phyloP scores from a whole-genome alignment of 2,888 invertebrate genomes.

The Calameuta pallipes region DNA sequence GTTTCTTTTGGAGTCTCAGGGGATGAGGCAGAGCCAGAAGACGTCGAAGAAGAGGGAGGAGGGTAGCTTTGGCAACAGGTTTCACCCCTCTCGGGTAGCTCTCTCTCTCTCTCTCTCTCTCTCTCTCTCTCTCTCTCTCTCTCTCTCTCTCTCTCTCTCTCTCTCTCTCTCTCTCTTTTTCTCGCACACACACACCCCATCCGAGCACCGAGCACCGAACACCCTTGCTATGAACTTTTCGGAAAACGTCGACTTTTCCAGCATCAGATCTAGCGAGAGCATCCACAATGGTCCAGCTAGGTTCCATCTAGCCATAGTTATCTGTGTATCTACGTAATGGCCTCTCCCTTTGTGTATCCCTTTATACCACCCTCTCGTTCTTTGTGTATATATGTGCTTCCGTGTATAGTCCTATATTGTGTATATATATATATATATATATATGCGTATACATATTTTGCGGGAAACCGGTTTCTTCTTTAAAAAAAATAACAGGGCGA shows the following conservation, averaged over 20 bases:
- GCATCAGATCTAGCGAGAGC: background rate
- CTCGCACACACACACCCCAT: background rate
- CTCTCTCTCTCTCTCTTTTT: slow-evolving; percentile 30
- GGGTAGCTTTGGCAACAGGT: slow-evolving; percentile 59
- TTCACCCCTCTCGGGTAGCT: slow-evolving; percentile 47
- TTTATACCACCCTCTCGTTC: slow-evolving; percentile 4
- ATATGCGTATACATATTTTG: slow-evolving; percentile 37
- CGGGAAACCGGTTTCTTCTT: slow-evolving; percentile 58
- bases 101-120: slow-evolving; percentile 12
- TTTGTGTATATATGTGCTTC: background rate
- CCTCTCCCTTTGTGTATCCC: slow-evolving; percentile 29
- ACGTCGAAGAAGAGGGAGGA: slow-evolving; percentile 27
- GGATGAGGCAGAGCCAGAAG: slow-evolving; percentile 23
- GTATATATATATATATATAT: slow-evolving; percentile 5
- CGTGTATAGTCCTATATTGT: background rate
- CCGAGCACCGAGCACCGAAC: background rate
- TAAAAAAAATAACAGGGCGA: slow-evolving; percentile 48
- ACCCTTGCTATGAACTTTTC: slow-evolving; percentile 48
- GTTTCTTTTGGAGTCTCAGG: slow-evolving; percentile 16
- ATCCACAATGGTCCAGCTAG: background rate
- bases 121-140: slow-evolving; percentile 1
- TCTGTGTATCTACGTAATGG: slow-evolving; percentile 5
- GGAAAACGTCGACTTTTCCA: slow-evolving; percentile 50
- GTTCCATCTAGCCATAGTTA: background rate
- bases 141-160: slow-evolving; percentile 22